Conservation (phyloP, 2,797 vertebrate species). For the Rhynchonycteris naso region DNA sequence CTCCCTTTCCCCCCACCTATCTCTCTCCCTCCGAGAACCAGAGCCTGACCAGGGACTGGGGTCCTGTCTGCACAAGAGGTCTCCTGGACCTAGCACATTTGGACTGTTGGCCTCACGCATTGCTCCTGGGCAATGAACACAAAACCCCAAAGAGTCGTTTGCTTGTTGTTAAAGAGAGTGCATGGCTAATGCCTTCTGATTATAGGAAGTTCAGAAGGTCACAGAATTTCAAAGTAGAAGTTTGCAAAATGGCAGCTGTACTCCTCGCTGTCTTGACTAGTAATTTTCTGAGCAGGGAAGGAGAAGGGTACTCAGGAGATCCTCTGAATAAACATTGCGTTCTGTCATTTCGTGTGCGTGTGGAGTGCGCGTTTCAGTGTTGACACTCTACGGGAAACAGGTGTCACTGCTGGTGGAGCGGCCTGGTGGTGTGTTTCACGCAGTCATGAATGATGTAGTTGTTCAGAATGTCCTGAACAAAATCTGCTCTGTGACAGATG, state of each 20-base stretch:
- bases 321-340: background rate
- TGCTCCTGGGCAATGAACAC: background rate
- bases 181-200: background rate
- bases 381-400: background rate
- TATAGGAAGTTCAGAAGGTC: background rate
- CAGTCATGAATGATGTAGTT: slow-evolving; percentile 52
- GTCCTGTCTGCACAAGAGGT: background rate
- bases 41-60: no score
- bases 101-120: background rate
- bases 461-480: slow-evolving; percentile 70
- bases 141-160: background rate
- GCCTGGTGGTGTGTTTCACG: background rate
- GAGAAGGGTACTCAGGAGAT: background rate
- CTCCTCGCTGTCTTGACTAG: background rate
- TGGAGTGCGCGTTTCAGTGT: fast-evolving
- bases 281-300: background rate
- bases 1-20: fast-evolving
- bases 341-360: fast-evolving
- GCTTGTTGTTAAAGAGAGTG: background rate
- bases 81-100: background rate
- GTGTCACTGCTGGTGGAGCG: background rate
- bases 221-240: background rate
- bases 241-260: background rate
- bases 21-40: background rate
- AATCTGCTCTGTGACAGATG: slow-evolving; percentile 71